Percentiles rank a stretch among this genome's conserved stretches.
These are phyloP conservation scores for Sandelia bainsii DNA, from an alignment of 2,797 vertebrate genomes.

Conservation along the genomic window DNA sequence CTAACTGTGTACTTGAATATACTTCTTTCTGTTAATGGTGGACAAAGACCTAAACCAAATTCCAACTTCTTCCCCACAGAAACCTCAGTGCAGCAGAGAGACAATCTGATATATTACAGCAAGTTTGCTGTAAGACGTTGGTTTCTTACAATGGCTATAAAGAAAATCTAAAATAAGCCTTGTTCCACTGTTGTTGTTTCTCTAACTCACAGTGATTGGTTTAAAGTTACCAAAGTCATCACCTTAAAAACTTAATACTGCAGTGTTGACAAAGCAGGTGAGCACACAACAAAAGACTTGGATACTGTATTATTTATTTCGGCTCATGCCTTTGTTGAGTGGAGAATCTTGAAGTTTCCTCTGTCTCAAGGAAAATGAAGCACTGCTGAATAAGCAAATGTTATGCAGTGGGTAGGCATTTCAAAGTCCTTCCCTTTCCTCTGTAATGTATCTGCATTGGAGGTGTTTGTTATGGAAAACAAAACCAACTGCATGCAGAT, in stretches of 20 bases:
- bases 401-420: slow-evolving; percentile 73
- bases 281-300: slow-evolving; percentile 75
- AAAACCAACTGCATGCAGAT: slow-evolving; percentile 78
- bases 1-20: too few relatives aligned
- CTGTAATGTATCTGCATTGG: slow-evolving; percentile 77
- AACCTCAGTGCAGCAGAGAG: slow-evolving; percentile 44
- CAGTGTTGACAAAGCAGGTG: slow-evolving; percentile 81
- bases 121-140: slow-evolving; percentile 38
- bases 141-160: slow-evolving; percentile 45
- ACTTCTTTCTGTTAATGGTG: too few relatives aligned
- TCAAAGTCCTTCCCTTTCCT: slow-evolving; percentile 77
- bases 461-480: slow-evolving; percentile 81
- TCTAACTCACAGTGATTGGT: slow-evolving; percentile 61
- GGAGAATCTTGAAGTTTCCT: slow-evolving; percentile 75
- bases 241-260: slow-evolving; percentile 77
- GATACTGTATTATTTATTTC: slow-evolving; percentile 83
- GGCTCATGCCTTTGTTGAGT: slow-evolving; percentile 76
- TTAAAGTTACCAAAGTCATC: slow-evolving; percentile 83
- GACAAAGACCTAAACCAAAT: slow-evolving; percentile 32
- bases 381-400: slow-evolving; percentile 83
- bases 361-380: slow-evolving; percentile 78
- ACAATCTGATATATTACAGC: slow-evolving; percentile 52
- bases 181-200: slow-evolving; percentile 49
- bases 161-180: slow-evolving; percentile 59
- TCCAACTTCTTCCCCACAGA: slow-evolving; percentile 27